A percentile compares a stretch with the other conserved stretches of the same genome.
These are phyloP conservation scores for Syngnathus floridae DNA, from an alignment of 2,113 vertebrate species.

Conservation along the genomic window DNA sequence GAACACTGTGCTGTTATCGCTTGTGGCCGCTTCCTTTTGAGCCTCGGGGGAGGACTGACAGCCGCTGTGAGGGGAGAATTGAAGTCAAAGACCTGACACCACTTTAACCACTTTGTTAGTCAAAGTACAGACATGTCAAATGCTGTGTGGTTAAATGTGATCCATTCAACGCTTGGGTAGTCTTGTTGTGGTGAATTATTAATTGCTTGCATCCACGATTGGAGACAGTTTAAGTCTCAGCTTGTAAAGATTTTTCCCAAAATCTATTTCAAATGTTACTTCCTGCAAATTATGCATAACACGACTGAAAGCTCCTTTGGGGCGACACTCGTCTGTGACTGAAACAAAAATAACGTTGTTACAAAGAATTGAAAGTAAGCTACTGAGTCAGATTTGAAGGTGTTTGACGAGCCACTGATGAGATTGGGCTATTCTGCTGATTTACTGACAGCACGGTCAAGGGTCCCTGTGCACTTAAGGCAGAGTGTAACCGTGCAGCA, in stretches of 20 bases:
- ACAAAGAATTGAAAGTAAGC: background rate
- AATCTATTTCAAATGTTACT: conserved; percentile 31
- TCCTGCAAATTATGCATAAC: conserved; percentile 1
- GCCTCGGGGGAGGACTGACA: conserved; percentile 35
- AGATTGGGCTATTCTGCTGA: conserved; percentile 20
- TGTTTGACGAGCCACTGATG: conserved; percentile 20
- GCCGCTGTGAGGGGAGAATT: conserved; percentile 22
- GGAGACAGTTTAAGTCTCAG: conserved; percentile 32
- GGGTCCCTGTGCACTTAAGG: conserved; percentile 32
- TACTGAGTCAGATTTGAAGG: conserved; percentile 13
- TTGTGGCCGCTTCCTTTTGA: conserved; percentile 52
- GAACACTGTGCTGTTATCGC: conserved; percentile 92
- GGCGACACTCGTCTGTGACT: background rate
- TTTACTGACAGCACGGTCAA: conserved; percentile 30
- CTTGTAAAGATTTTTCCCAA: conserved; percentile 31
- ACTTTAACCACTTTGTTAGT: background rate
- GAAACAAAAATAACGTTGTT: background rate
- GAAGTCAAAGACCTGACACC: background rate
- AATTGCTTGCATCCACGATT: conserved; percentile 23
- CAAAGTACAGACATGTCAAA: conserved; percentile 18
- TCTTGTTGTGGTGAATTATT: conserved; percentile 43
- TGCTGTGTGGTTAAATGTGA: conserved; percentile 25
- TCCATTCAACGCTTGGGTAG: conserved; percentile 23
- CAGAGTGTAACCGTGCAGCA: conserved; percentile 19
- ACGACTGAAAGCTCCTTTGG: background rate